Evolutionary conservation across 2,113 vertebrate species (phyloP), one percentile per base, ranked within the genome.

Genomic region (Dasypus novemcinctus): DNA sequence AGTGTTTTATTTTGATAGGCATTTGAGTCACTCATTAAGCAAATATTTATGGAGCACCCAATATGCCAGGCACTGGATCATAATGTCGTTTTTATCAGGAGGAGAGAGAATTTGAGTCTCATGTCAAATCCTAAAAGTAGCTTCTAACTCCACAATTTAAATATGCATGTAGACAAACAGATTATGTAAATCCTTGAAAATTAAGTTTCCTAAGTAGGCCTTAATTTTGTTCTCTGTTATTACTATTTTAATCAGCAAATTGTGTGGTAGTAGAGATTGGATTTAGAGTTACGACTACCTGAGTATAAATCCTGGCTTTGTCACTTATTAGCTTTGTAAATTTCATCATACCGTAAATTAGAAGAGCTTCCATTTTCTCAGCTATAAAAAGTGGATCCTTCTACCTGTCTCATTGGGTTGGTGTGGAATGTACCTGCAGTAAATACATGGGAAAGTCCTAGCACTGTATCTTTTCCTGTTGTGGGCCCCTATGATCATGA

Each of bases 281-380:
- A 71, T 64, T 88, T 76, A 59, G 66, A 83, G 59, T 78, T 59
- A 90, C 84, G 71, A 75, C 66, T 69, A 1, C n/a, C 79, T 88
- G 57, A 75, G 36, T 84, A 80, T 85, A 61, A 71, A 85, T 89
- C 33, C 61, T 86, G 74, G n/a, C 78, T 78, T 17, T 94, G 57
- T 46, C 49, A 36, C 81, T 85, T 49, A 20, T 2, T 29, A 36
- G 33, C 36, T 49, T 57, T 72, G 38, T 96, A 10, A 33, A n/a
- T 59, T 41, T 64, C 68, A 46, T 17, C 11, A 2, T 12, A 3
- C 36, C 27, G 9, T 31, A 29, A 75, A 85, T 38, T 27, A 87
- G 61, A 63, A 75, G 86, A 41, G 29, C 38, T 87, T 52, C 54
- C 23, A 0, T 86, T 46, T 94, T 33, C 25, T 66, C 43, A 46